Evolutionary conservation across 2,888 invertebrate species (phyloP), one percentile per base, ranked within the genome.

Genomic region (Hemicrepidius hirtus): DNA sequence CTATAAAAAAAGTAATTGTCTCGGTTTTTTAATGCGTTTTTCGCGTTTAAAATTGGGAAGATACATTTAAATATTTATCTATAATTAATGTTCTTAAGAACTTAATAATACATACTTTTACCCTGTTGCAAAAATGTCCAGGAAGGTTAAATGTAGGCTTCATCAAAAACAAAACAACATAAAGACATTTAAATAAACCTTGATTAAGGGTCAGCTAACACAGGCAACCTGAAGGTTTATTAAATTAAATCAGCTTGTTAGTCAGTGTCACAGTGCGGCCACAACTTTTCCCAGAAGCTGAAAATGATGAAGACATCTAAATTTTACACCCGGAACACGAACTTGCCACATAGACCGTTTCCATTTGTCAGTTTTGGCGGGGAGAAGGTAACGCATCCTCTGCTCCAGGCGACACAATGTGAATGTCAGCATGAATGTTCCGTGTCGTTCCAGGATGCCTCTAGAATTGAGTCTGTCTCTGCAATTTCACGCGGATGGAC

Each of bases 401-500:
- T 53, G 13, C 53, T 62, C 41, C 21, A 9, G 41, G 62, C 35
- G 64, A 20, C 44, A 64, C 60, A 68, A 62, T 68, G 68, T 62
- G 60, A 53, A 71, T 71, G 71, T 71, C 69, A 70, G 66, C 49
- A 37, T 59, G 53, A 71, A 71, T 68, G 72, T 64, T 57, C 57
- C 55, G n/a, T 64, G 62, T 55, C 72, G 46, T 63, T 68, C 46
- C 35, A 63, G 46, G 72, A 71, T 72, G 60, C 40, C 62, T 24
- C 53, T 53, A 55, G 62, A 72, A 72, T 72, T 68, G 68, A 72
- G 64, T 72, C 55, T 68, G 67, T 68, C 60, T 63, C 21, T 46
- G 68, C 72, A 72, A 72, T 72, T 72, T 72, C 68, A 72, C 63
- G 68, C 72, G 63, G 64, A 68, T 60, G 72, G 68, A 63, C 72